Base-by-base conservation (phyloP, 2,888 invertebrate species). In the Drosophila multiciliata region DNA sequence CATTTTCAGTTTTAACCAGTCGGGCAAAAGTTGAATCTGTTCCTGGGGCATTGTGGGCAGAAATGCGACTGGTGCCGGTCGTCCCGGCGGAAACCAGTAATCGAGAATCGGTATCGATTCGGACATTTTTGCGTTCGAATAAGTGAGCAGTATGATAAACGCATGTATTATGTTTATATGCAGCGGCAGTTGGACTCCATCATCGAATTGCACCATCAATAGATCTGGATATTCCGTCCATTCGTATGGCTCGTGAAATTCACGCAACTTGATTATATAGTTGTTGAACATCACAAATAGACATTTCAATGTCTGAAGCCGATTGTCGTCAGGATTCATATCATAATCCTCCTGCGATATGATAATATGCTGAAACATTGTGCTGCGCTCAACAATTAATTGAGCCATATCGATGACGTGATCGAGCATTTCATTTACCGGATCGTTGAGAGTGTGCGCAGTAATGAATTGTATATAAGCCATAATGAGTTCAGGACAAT, bases 1-100 rank as follows among this genome's bases (percentile, higher is more conserved):
- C 96, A 99, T 97, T 90, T 97, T 95, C 49, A 98, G 94, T 84
- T 98, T 97, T 88, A 99, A 94, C 98, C 98, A 99, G 93, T 98
- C 98, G 0, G 99, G 98, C 77, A 98, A 95, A 67, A 98, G 96
- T 91, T 97, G 97, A 6, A 97, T 97, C 88, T 97, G 96, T 91
- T 98, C 97, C 8, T 96, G 95, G 0, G 91, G 88, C 3, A 97
- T 96, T 86, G 97, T 96, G 20, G 96, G 95, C 40, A 96, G 94
- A 88, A 95, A 97, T 0, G 97, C 97, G 83, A 95, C 95, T 0
- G 98, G 98, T 26, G 96, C 95, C 61, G 96, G 95, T 66, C 94
- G 94, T 48, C 95, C 95, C 32, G 94, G 92, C 0, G 97, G 97
- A 91, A 98, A 97, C 98, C 99, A 99, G 40, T 96, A 95, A 91